These are phyloP conservation scores for Campopleginae sp. DNA, from an alignment of 2,888 invertebrate genomes.

Conservation along the genomic window DNA sequence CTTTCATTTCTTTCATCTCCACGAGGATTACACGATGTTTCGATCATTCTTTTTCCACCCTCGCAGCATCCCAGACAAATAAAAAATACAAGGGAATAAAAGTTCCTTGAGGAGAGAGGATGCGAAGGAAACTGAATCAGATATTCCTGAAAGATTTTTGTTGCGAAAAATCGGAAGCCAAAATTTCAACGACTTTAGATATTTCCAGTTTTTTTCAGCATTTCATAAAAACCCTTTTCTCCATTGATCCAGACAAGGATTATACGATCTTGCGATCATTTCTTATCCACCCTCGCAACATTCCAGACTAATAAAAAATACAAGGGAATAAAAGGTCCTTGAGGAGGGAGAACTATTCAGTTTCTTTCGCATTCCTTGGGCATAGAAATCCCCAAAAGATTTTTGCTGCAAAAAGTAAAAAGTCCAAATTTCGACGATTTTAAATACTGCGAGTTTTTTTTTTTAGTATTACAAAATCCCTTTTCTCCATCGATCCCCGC, in stretches of 20 bases:
- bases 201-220: no score
- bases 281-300: not conserved
- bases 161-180: not conserved
- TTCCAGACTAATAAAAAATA: not conserved
- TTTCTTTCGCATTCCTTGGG: no score
- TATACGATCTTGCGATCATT: not conserved
- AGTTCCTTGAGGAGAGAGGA: not conserved
- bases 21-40: not conserved
- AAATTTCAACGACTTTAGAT: no score
- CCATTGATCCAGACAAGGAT: no score
- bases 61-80: not conserved
- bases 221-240: no score
- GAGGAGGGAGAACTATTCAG: no score
- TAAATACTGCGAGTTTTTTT: no score
- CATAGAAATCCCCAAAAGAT: slow-evolving; percentile 17
- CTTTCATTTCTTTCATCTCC: not conserved
- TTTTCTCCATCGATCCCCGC: no score
- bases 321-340: not conserved
- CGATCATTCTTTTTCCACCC: not conserved
- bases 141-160: slow-evolving; percentile 23
- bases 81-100: not conserved
- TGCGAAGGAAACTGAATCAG: not conserved
- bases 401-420: not conserved
- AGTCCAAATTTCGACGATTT: not conserved
- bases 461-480: no score